These are phyloP conservation scores for Smutsia temminckii DNA, from an alignment of 2,797 vertebrate species.

Conservation along the genomic window DNA sequence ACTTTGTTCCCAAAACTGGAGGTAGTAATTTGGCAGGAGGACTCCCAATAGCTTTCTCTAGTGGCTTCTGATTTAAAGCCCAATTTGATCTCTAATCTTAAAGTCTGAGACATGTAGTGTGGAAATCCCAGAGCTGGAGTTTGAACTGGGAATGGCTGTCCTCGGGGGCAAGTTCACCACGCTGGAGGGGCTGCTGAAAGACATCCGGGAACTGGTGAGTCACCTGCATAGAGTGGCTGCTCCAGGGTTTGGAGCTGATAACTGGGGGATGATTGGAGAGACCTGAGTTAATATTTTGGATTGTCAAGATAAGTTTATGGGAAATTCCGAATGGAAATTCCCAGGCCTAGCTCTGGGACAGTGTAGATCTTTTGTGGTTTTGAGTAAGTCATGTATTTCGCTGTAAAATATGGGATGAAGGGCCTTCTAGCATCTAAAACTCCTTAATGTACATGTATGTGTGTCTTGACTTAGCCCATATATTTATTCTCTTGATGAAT, in stretches of 20 bases:
- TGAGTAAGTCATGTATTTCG: not conserved
- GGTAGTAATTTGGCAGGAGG: not conserved
- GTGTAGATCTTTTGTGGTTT: slow-evolving; percentile 7
- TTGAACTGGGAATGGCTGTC: slow-evolving; percentile 95
- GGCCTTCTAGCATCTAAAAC: not conserved
- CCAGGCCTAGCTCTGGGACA: not conserved
- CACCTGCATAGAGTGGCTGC: not conserved
- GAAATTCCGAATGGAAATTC: slow-evolving; percentile 40
- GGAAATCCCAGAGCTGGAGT: slow-evolving; percentile 94
- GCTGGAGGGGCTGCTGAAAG: slow-evolving; percentile 93
- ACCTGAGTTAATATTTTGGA: slow-evolving; percentile 35
- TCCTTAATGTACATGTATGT: not conserved
- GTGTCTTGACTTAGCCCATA: not conserved
- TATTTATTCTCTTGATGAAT: not conserved
- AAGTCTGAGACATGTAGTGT: slow-evolving; percentile 94
- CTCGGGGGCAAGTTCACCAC: slow-evolving; percentile 97
- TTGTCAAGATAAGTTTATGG: slow-evolving; percentile 22
- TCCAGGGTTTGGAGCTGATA: not conserved
- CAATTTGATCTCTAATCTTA: not conserved
- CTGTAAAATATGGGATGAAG: not conserved
- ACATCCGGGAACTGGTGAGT: slow-evolving; percentile 91
- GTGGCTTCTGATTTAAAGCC: not conserved
- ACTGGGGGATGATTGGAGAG: not conserved
- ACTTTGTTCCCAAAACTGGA: not conserved
- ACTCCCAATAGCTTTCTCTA: not conserved